Percentiles rank a stretch among this genome's conserved stretches.
Evolutionary conservation across 1,140 invertebrate species (phyloP).

Genomic region (Conus ventricosus): DNA sequence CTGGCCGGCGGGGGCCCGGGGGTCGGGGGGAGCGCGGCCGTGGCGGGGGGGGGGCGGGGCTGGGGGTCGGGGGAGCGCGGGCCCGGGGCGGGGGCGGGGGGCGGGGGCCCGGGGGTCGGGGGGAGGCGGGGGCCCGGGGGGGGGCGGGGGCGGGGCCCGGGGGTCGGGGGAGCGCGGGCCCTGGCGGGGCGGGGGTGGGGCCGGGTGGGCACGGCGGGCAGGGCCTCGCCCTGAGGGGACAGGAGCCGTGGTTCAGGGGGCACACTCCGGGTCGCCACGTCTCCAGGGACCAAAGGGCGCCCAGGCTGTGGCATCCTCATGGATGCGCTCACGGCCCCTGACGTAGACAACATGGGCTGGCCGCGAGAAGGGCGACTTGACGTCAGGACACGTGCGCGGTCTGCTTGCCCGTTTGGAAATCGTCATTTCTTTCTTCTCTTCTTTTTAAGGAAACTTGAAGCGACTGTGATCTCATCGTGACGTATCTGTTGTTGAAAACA

Average conservation of each 20-base stretch:
- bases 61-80: not conserved
- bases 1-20: not conserved
- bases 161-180: no score
- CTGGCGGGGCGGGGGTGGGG: no score
- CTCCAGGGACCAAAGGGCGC: not conserved
- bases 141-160: not conserved
- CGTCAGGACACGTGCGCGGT: not conserved
- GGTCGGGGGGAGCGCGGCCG: not conserved
- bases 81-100: not conserved
- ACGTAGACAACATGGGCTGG: not conserved
- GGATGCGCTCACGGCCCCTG: not conserved
- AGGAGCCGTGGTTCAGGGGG: not conserved
- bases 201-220: no score
- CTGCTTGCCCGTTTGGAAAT: no score
- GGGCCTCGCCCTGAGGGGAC: no score
- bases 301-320: conserved; percentile 35
- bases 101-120: not conserved
- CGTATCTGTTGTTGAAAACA: no score
- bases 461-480: no score
- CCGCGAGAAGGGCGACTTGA: not conserved
- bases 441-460: no score
- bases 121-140: not conserved
- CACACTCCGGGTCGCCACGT: conserved; percentile 2
- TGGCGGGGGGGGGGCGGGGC: no score
- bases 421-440: no score